Evolutionary conservation across 2,113 vertebrate species (phyloP), one percentile per base, ranked within the genome.

Genomic region (Lanius collurio): DNA sequence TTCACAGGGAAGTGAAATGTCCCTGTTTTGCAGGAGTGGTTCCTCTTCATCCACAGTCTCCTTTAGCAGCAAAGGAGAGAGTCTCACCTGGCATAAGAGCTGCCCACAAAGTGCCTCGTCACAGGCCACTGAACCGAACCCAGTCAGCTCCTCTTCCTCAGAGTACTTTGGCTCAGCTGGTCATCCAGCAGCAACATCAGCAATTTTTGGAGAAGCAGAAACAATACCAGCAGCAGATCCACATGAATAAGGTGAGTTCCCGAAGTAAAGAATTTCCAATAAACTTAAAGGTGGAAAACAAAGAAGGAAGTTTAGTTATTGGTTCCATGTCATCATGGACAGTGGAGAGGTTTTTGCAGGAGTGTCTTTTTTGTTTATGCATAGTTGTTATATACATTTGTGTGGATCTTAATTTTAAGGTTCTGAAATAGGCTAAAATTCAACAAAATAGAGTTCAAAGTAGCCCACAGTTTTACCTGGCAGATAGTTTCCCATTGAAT

Each of bases 151-250:
- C 99, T 42, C 98, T 99, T 97, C 99, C 99, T 87, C 99, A 99
- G 97, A 99, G 99, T 95, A 99, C 99, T 1, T 97, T 99, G 98
- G 99, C 99, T 74, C 99, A 99, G 95, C 98, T 99, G 71, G 99
- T 99, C 93, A 99, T 99, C 95, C 99, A 99, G 97, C 99, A 99
- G 96, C 99, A 99, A 68, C 99, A 99, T 97, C 99, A 99, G 97
- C 99, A 99, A 50, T 99, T 99, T 98, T 96, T 99, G 97, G 99
- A 99, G 97, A 99, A 99, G 87, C 99, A 99, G 98, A 99, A 99
- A 97, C 99, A 99, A 80, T 99, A 99, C 97, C 99, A 99, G 97
- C 99, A 99, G 95, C 99, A 99, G 97, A 96, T 99, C 97, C 99
- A 99, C 93, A 98, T 99, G 98, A 99, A 99, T 97, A 99, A 99